These are phyloP conservation scores for Galbula dea DNA, from an alignment of 2,113 vertebrate genomes.

Conservation along the genomic window DNA sequence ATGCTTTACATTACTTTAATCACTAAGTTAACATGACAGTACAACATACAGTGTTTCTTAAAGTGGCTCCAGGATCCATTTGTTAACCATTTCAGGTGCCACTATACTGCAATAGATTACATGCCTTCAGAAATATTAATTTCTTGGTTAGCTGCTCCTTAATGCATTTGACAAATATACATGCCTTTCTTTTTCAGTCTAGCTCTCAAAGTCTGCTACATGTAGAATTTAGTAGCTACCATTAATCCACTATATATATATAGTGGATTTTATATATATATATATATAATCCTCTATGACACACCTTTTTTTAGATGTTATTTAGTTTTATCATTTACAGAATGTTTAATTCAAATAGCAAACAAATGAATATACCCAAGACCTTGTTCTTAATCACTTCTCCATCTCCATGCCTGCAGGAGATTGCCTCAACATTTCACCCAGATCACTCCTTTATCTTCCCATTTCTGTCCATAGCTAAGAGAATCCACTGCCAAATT, in stretches of 20 bases:
- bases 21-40: no score
- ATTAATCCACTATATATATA: not conserved
- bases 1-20: no score
- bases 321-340: not conserved
- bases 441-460: not conserved
- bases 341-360: not conserved
- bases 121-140: not conserved
- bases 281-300: not conserved
- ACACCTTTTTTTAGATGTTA: not conserved
- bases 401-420: not conserved
- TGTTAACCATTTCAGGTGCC: no score
- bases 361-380: not conserved
- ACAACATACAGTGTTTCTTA: no score
- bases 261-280: no score
- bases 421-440: not conserved
- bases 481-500: not conserved
- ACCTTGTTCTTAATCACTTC: not conserved
- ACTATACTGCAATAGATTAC: not conserved
- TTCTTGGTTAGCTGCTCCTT: not conserved
- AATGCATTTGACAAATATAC: not conserved
- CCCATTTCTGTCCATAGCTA: not conserved
- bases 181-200: no score
- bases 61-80: no score
- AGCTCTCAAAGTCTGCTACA: not conserved
- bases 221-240: not conserved